Percentiles rank a stretch among this genome's conserved stretches.
These are phyloP conservation scores for Brassicogethes aeneus DNA, from an alignment of 2,888 invertebrate species.

Conservation along the genomic window DNA sequence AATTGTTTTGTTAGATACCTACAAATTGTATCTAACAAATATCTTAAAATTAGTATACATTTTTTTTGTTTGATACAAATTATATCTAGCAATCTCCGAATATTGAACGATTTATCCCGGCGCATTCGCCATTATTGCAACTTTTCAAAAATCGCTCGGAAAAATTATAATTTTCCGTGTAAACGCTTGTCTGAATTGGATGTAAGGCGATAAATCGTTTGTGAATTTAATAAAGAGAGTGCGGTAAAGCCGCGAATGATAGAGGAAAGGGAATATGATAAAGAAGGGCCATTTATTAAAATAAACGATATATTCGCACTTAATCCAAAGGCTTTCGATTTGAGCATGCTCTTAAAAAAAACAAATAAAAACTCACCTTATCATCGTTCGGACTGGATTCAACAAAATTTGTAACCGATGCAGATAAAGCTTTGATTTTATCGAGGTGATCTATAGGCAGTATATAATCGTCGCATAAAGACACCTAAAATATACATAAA, in stretches of 20 bases:
- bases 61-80: no score
- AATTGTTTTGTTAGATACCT: no score
- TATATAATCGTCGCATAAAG: constrained; percentile 80
- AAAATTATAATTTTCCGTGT: no score
- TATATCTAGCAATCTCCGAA: no score
- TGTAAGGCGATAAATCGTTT: constrained; percentile 1
- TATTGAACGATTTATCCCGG: no score
- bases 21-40: no score
- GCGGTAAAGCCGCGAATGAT: background rate
- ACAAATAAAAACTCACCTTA: constrained; percentile 46
- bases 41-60: no score
- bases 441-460: constrained; percentile 69
- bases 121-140: no score
- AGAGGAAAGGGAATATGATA: background rate
- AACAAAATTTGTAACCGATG: constrained; percentile 43
- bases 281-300: background rate
- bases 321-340: background rate
- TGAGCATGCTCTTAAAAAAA: no score
- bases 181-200: no score
- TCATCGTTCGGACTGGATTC: constrained; percentile 46
- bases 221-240: background rate
- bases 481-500: constrained; percentile 54
- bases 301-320: background rate
- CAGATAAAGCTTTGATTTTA: constrained; percentile 57
- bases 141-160: no score